These are phyloP conservation scores for Mirza zaza DNA, from an alignment of 2,113 vertebrate species.

Conservation along the genomic window DNA sequence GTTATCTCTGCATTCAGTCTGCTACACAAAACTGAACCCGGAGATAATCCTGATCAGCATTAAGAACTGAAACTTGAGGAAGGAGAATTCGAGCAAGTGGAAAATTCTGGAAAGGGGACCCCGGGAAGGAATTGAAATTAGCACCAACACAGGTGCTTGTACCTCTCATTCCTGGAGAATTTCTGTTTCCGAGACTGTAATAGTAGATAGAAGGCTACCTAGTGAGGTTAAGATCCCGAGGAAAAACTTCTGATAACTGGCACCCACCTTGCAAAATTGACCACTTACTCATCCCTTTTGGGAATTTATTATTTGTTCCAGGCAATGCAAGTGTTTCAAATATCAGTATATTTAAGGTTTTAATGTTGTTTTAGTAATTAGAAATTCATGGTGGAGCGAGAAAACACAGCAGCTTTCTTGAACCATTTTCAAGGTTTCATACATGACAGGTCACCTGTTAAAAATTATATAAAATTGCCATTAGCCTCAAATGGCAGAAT, in stretches of 20 bases:
- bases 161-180: background rate
- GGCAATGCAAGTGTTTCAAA: constrained; percentile 24
- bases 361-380: background rate
- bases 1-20: constrained; percentile 61
- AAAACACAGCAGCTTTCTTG: constrained; percentile 5
- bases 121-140: background rate
- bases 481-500: background rate
- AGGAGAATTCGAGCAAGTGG: constrained; percentile 64
- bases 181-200: background rate
- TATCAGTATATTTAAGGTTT: background rate
- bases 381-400: background rate
- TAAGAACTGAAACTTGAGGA: constrained; percentile 68
- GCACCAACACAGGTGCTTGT: background rate
- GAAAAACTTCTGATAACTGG: background rate
- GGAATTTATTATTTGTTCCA: background rate
- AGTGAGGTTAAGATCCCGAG: background rate
- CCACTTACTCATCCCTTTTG: background rate
- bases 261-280: background rate
- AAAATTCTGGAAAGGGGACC: constrained; percentile 69
- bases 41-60: constrained; percentile 50
- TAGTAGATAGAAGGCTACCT: background rate
- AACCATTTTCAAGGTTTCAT: background rate
- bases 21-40: constrained; percentile 54
- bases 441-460: background rate
- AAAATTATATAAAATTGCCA: constrained; percentile 11